phyloP scores from a whole-genome alignment of 92 coral and sea anemone genomes.

The Galaxea fascicularis region DNA sequence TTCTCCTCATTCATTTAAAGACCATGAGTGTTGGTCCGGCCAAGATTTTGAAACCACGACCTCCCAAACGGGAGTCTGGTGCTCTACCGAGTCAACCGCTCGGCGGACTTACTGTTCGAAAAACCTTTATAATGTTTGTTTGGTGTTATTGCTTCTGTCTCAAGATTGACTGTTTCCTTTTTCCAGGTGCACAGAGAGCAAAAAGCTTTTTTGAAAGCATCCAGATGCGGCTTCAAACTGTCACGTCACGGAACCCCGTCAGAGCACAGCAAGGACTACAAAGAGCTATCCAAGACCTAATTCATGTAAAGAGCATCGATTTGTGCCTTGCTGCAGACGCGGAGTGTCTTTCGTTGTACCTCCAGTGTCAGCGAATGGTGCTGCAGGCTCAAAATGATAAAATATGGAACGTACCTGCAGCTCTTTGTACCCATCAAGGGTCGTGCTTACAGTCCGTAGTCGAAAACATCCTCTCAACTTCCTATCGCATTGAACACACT shows the following conservation, averaged over 20 bases:
- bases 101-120: no score
- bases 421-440: conserved; percentile 85
- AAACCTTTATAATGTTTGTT: no score
- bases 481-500: conserved; percentile 86
- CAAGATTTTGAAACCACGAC: no score
- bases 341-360: conserved; percentile 83
- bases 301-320: conserved; percentile 79
- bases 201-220: conserved; percentile 73
- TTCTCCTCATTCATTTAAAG: no score
- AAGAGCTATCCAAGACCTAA: conserved; percentile 84
- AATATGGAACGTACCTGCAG: conserved; percentile 87
- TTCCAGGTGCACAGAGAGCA: conserved; percentile 50
- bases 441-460: conserved; percentile 74
- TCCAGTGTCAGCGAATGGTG: conserved; percentile 80
- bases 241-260: conserved; percentile 49
- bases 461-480: conserved; percentile 77
- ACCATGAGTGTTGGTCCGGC: no score
- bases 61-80: no score
- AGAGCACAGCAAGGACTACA: conserved; percentile 70
- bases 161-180: not conserved
- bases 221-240: conserved; percentile 59
- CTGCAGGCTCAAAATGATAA: conserved; percentile 86
- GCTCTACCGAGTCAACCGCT: no score
- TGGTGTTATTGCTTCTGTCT: not conserved
- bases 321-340: conserved; percentile 76